phyloP scores from a whole-genome alignment of 2,888 invertebrate genomes.

The Diadegma fenestrale region DNA sequence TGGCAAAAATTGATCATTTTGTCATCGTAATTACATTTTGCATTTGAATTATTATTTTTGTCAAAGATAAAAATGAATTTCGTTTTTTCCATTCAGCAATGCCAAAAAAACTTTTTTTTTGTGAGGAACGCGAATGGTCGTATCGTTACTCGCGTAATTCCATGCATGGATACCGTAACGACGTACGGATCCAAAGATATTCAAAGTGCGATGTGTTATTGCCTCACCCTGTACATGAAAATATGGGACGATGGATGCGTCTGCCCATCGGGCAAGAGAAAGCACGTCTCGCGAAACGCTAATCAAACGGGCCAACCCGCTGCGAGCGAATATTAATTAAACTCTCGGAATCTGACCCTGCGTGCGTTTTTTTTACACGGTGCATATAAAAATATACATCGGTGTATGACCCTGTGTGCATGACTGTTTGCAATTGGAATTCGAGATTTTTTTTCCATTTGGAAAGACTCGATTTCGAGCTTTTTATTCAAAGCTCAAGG shows the following conservation, averaged over 20 bases:
- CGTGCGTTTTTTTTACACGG: conserved; percentile 39
- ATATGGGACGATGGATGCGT: not conserved
- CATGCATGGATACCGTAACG: not conserved
- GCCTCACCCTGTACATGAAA: not conserved
- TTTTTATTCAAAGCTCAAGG: not conserved
- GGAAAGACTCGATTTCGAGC: not conserved
- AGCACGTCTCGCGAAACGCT: conserved; percentile 80
- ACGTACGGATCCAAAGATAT: not conserved
- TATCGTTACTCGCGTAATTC: not conserved
- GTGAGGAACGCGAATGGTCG: not conserved
- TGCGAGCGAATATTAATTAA: conserved; percentile 84
- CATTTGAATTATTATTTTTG: no score
- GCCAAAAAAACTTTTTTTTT: no score
- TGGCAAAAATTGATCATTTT: no score
- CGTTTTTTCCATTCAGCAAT: no score
- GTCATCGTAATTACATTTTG: no score
- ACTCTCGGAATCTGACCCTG: conserved; percentile 75
- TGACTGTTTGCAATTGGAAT: not conserved
- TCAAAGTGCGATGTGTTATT: not conserved
- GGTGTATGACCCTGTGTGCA: not conserved
- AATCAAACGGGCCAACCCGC: conserved; percentile 83
- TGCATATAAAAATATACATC: not conserved
- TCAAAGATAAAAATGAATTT: no score
- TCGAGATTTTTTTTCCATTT: conserved; percentile 19
- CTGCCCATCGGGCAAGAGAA: conserved; percentile 77